Evolutionary conservation across 1,140 invertebrate species (phyloP), one percentile per base, ranked within the genome.

Genomic region (Neotoxoptera formosana): DNA sequence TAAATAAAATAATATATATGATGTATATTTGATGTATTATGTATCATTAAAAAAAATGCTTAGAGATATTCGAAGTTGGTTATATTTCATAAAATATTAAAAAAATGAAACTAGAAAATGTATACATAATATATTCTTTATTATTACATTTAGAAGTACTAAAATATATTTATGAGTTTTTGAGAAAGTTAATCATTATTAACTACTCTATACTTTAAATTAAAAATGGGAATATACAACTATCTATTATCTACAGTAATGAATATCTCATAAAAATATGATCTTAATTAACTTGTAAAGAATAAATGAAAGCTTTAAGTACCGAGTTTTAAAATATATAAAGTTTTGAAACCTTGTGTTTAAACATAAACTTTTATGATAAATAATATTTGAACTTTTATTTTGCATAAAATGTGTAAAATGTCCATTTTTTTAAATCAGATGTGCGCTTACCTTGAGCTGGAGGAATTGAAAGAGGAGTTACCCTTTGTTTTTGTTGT

Each of bases 401-500:
- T 93, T 89, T 93, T 90, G 8, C 34, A 90, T 91, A 41, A 41
- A 93, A 83, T 34, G 60, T 48, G 67, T 53, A 81, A 89, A 91
- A 81, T 90, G 87, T 90, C 51, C 36, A 45, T 93, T 90, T 56
- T 41, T 90, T 93, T 90, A 25, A 89, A 81, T 93, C 88, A 92
- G 47, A 91, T 94, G 51, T 83, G 89, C 76, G 90, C 76, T 84
- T 90, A 94, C 83, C 90, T 94, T 84, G 91, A 93, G 48, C 91
- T 84, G 91, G 47, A 93, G 91, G 81, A 93, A 93, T 93, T 56
- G 91, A 84, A 93, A 93, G 91, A 93, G 91, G 91, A 93, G 67
- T 93, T 93, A 93, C 76, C 48, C 67, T 93, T 67, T 94, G 93
- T 88, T 94, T 94, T 91, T 93, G 93, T 91, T 94, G 93, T 94